Evolutionary conservation across 2,797 vertebrate genomes (phyloP).

Genomic region (Hafferia zeledoni): DNA sequence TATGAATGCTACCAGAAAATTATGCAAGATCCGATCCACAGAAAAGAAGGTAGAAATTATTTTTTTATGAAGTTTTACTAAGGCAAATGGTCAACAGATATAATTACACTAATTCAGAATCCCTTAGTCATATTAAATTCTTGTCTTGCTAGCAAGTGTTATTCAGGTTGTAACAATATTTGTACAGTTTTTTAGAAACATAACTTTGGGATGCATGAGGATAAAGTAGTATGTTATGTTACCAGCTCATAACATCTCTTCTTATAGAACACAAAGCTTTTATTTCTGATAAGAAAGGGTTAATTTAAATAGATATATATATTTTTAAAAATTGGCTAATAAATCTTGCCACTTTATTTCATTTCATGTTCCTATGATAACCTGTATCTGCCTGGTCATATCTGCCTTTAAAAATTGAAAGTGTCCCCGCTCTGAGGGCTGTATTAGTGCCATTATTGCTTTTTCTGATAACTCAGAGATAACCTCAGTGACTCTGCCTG

Average conservation of each 20-base stretch:
- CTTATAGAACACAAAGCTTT: background rate
- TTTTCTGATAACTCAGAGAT: background rate
- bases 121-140: background rate
- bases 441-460: background rate
- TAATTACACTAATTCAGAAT: background rate
- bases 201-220: background rate
- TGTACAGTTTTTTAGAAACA: background rate
- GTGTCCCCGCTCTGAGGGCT: background rate
- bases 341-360: background rate
- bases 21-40: slow-evolving; percentile 82
- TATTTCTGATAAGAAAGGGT: background rate
- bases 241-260: background rate
- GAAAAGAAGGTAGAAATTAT: slow-evolving; percentile 79
- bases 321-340: background rate
- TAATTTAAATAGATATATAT: background rate
- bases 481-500: background rate
- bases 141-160: background rate
- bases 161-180: background rate
- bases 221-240: background rate
- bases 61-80: background rate
- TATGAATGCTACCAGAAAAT: slow-evolving; percentile 99
- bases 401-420: background rate
- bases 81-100: background rate
- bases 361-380: background rate
- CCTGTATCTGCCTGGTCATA: background rate